A percentile compares a stretch with the other conserved stretches of the same genome.
phyloP scores from a whole-genome alignment of 2,797 vertebrate genomes.

The Thaleichthys pacificus region DNA sequence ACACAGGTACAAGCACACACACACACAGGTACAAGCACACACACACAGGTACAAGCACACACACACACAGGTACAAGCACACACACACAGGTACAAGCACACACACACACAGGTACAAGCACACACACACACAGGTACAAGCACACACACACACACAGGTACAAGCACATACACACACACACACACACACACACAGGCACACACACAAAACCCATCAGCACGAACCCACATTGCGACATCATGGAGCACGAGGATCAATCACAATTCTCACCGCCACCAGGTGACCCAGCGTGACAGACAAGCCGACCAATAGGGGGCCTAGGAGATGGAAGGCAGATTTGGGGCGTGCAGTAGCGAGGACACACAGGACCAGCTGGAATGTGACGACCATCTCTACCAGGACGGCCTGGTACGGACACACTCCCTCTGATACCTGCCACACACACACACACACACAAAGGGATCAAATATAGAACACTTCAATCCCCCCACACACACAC shows the following conservation, averaged over 20 bases:
- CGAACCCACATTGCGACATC: neutral
- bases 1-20: neutral
- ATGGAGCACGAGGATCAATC: neutral
- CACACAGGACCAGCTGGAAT: slow-evolving; percentile 46
- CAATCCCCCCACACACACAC: too few relatives aligned
- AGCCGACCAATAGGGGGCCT: slow-evolving; percentile 18
- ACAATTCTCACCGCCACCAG: slow-evolving; percentile 37
- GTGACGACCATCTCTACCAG: slow-evolving; percentile 34
- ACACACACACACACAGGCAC: slow-evolving; percentile 20
- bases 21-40: neutral
- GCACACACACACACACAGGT: too few relatives aligned
- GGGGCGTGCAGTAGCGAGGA: slow-evolving; percentile 26
- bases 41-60: neutral
- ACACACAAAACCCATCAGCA: neutral
- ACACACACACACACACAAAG: neutral
- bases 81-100: neutral
- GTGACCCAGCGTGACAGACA: slow-evolving; percentile 47
- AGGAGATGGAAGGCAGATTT: slow-evolving; percentile 19
- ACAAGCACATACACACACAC: too few relatives aligned
- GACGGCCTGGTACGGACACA: slow-evolving; percentile 39
- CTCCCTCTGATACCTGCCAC: slow-evolving; percentile 34
- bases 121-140: neutral
- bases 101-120: neutral
- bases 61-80: neutral
- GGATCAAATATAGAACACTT: too few relatives aligned